A percentile compares a stretch with the other conserved stretches of the same genome.
Evolutionary conservation across 2,888 invertebrate species (phyloP).

Genomic region (Ormyrus rosae): DNA sequence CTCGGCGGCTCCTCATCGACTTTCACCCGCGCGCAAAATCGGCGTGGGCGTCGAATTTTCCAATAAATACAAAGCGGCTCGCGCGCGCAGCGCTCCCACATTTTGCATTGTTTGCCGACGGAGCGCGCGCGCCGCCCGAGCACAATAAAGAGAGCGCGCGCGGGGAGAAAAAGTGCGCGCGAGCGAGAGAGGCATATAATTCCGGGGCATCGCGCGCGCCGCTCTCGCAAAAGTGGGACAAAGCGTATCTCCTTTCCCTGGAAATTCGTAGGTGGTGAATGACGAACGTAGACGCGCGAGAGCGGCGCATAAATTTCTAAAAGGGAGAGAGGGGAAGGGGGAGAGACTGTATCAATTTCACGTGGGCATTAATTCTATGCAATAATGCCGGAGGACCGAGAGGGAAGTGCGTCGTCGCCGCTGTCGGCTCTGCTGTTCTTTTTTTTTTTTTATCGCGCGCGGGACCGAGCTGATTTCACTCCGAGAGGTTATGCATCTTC

Average conservation of each 20-base stretch:
- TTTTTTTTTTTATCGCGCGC: too few relatives aligned
- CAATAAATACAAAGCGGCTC: slow-evolving; percentile 51
- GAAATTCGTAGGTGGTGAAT: slow-evolving; percentile 57
- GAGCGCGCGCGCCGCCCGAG: background rate
- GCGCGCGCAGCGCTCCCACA: slow-evolving; percentile 45
- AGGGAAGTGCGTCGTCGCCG: background rate
- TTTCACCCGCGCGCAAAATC: slow-evolving; percentile 54
- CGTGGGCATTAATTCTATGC: slow-evolving; percentile 49
- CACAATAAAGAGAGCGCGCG: background rate
- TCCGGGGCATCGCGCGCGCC: slow-evolving; percentile 16
- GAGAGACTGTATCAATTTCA: slow-evolving; percentile 43
- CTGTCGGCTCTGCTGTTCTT: too few relatives aligned
- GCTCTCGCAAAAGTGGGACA: slow-evolving; percentile 24
- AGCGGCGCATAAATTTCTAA: slow-evolving; percentile 35
- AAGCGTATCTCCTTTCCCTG: slow-evolving; percentile 47
- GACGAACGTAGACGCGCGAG: slow-evolving; percentile 46
- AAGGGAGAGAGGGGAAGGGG: background rate
- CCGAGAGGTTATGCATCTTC: background rate
- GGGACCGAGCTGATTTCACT: slow-evolving; percentile 5
- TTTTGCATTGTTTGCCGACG: slow-evolving; percentile 52
- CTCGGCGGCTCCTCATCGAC: slow-evolving; percentile 17
- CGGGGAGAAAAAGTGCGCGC: background rate
- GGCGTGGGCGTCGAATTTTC: slow-evolving; percentile 54
- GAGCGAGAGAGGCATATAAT: slow-evolving; percentile 14
- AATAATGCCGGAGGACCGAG: slow-evolving; percentile 8